Percentiles rank a stretch among this genome's conserved stretches.
Evolutionary conservation across 2,888 invertebrate species (phyloP).

Genomic region (Synanthedon andrenaeformis): DNA sequence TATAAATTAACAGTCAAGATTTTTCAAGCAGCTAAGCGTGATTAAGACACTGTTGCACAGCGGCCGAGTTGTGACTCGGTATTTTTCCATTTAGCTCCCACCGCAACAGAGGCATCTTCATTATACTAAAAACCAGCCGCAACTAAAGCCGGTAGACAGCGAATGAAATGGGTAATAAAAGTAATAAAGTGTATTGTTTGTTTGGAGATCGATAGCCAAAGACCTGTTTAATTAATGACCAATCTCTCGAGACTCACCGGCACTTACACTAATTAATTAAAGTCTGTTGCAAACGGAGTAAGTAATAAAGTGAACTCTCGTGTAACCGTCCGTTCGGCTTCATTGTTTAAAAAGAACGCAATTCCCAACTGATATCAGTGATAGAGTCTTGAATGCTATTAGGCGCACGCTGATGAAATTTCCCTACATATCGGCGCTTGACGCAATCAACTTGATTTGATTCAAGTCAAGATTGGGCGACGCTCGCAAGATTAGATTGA

Average conservation of each 20-base stretch:
- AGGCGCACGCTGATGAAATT: conserved; percentile 12
- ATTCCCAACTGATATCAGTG: conserved; percentile 7
- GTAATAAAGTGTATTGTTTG: conserved; percentile 63
- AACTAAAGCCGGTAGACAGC: conserved; percentile 22
- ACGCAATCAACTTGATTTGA: conserved; percentile 41
- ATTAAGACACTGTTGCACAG: not conserved
- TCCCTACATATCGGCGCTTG: conserved; percentile 19
- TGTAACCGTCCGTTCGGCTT: conserved; percentile 8
- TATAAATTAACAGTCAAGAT: too few relatives aligned
- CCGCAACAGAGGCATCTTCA: not conserved
- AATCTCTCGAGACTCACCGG: conserved; percentile 63
- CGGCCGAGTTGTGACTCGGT: not conserved
- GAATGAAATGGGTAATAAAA: conserved; percentile 54
- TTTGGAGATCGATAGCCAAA: conserved; percentile 55
- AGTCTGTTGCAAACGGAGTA: conserved; percentile 37
- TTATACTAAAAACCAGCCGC: conserved; percentile 29
- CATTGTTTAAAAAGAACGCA: conserved; percentile 19
- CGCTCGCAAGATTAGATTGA: conserved; percentile 31
- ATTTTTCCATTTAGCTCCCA: not conserved
- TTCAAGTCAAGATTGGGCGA: conserved; percentile 34
- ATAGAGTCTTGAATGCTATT: conserved; percentile 9
- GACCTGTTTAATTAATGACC: conserved; percentile 63
- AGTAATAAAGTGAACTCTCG: conserved; percentile 35
- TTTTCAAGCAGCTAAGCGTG: not conserved
- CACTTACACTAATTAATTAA: conserved; percentile 66